phyloP scores from a whole-genome alignment of 1,140 invertebrate species.

The Anoplophora glabripennis region DNA sequence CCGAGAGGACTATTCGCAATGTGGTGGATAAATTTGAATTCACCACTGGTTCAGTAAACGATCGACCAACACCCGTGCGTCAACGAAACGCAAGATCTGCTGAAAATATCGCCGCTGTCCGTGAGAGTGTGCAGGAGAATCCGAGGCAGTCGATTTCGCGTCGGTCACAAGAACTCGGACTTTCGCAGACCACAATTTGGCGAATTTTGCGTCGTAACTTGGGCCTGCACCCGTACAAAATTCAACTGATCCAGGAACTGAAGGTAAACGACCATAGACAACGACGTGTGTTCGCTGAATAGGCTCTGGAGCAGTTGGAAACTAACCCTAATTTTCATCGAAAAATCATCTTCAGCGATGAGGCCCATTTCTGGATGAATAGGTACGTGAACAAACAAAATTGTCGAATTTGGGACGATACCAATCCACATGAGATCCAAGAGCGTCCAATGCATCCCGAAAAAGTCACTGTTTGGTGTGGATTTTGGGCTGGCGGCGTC shows the following conservation, averaged over 20 bases:
- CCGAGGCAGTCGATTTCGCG: slow-evolving; percentile 27
- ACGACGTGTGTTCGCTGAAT: slow-evolving; percentile 38
- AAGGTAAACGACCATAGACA: slow-evolving; percentile 40
- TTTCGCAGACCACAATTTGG: slow-evolving; percentile 26
- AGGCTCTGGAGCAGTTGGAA: slow-evolving; percentile 33
- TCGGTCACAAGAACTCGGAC: slow-evolving; percentile 28
- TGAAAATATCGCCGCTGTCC: slow-evolving; percentile 23
- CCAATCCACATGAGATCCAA: slow-evolving; percentile 20
- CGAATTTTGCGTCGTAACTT: slow-evolving; percentile 26
- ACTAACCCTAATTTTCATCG: slow-evolving; percentile 11
- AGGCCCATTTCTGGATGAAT: slow-evolving; percentile 35
- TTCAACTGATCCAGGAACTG: slow-evolving; percentile 45
- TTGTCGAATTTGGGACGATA: slow-evolving; percentile 25
- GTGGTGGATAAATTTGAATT: slow-evolving; percentile 11
- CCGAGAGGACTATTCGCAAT: neutral
- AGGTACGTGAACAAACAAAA: slow-evolving; percentile 35
- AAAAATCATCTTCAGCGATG: slow-evolving; percentile 32
- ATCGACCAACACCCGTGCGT: slow-evolving; percentile 9
- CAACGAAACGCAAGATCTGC: neutral
- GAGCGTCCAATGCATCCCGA: slow-evolving; percentile 14
- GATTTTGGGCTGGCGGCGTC: slow-evolving; percentile 28
- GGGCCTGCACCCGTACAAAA: slow-evolving; percentile 26
- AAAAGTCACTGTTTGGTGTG: slow-evolving; percentile 22
- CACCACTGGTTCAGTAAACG: slow-evolving; percentile 16
- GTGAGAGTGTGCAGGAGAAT: slow-evolving; percentile 26